Evolutionary conservation across 2,888 invertebrate genomes (phyloP), one percentile per base, ranked within the genome.

Genomic region (Lepidocyrtoides sp.): DNA sequence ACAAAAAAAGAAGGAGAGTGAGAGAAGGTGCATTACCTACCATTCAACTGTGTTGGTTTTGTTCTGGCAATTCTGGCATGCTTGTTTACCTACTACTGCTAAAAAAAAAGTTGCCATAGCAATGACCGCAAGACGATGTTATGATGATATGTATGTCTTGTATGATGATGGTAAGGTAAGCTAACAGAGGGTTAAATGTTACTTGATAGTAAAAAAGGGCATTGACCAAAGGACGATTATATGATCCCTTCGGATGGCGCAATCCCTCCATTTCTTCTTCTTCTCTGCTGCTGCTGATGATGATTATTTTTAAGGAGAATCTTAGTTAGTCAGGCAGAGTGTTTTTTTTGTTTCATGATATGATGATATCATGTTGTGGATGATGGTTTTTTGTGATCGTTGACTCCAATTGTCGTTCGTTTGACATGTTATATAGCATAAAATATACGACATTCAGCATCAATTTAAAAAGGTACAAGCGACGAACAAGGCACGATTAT

Each of bases 211-310:
- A 32, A 29, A 32, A 44, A 41, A 85, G 91, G 91, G 91, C 91
- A 91, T 87, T 91, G 91, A 91, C 91, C 91, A 88, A 57, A 85
- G n/a, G 26, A 57, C 69, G 32, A 72, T 85, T 69, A 32, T 75
- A 48, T 82, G 82, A 66, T 90, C 85, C 77, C 41, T 89, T 41
- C 29, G 63, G 75, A 85, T 91, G 82, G 87, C 88, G 91, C 88
- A 91, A 91, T n/a, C n/a, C n/a, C n/a, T 57, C 48, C 75, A 75
- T 29, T 75, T 75, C 75, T 75, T 75, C 72, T 72, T 69, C 66
- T 36, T 14, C 66, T 36, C 44, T 66, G 32, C 41, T 79, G 54
- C 77, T n/a, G 51, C n/a, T n/a, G n/a, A n/a, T n/a, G n/a, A n/a
- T n/a, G n/a, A n/a, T n/a, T n/a, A n/a, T 44, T 75, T 75, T 63